These are phyloP conservation scores for Syndactyla subalaris DNA, from an alignment of 2,797 vertebrate genomes.

Conservation along the genomic window DNA sequence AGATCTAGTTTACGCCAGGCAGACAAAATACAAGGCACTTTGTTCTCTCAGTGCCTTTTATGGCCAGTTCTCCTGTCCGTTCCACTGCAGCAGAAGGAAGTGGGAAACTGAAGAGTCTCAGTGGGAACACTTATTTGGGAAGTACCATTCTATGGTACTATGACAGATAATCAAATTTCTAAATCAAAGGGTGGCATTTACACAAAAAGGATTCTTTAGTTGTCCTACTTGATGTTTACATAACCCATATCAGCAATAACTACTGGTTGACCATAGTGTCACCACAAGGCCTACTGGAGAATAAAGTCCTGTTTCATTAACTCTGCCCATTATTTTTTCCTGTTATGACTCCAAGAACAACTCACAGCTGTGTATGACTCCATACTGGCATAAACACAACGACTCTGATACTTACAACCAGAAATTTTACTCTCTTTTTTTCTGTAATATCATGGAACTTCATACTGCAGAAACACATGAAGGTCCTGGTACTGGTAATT, in stretches of 20 bases:
- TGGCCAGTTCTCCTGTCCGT: not conserved
- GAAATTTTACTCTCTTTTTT: not conserved
- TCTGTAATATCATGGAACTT: not conserved
- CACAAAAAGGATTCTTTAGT: not conserved
- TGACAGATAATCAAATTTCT: not conserved
- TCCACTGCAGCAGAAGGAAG: not conserved
- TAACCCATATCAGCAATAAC: not conserved
- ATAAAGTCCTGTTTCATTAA: not conserved
- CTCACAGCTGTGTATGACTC: not conserved
- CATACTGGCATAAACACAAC: not conserved
- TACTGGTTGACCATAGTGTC: not conserved
- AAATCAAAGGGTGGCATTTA: not conserved
- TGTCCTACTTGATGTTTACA: not conserved
- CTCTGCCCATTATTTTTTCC: not conserved
- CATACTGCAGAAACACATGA: not conserved
- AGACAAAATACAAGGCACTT: not conserved
- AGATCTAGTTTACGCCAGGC: not conserved
- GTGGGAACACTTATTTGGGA: not conserved
- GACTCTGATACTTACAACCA: not conserved
- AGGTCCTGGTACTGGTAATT: not conserved
- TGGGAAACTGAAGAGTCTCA: not conserved
- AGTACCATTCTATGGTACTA: not conserved
- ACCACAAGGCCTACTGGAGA: not conserved
- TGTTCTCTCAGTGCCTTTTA: not conserved
- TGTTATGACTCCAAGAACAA: not conserved